Percentiles rank a stretch among this genome's conserved stretches.
Evolutionary conservation across 2,888 invertebrate genomes (phyloP).

Genomic region (Merodon equestris): DNA sequence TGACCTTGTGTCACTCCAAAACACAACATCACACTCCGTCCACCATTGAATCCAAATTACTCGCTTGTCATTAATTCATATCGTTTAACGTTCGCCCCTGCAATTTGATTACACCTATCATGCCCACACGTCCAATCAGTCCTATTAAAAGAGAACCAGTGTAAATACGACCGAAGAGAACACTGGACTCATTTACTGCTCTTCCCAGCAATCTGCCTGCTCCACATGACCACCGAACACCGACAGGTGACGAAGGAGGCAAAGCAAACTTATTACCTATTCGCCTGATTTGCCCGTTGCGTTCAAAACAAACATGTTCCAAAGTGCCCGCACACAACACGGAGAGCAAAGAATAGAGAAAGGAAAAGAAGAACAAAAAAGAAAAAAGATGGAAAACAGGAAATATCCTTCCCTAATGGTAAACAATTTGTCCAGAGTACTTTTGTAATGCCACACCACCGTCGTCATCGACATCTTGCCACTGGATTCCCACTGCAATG

Average conservation of each 20-base stretch:
- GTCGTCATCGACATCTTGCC: conserved; percentile 11
- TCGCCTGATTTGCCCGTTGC: conserved; percentile 17
- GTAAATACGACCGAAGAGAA: conserved; percentile 7
- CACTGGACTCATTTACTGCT: background rate
- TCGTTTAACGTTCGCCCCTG: conserved; percentile 11
- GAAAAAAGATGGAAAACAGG: conserved; percentile 16
- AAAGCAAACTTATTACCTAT: conserved; percentile 6
- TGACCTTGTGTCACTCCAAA: conserved; percentile 12
- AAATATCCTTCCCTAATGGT: conserved; percentile 50
- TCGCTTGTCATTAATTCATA: conserved; percentile 32
- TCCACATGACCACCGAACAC: no score
- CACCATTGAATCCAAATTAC: conserved; percentile 26
- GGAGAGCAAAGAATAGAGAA: background rate
- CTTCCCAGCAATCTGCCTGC: no score
- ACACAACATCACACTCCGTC: conserved; percentile 7
- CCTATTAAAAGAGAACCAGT: background rate
- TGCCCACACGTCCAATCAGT: background rate
- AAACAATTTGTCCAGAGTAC: conserved; percentile 52
- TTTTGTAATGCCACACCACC: conserved; percentile 38
- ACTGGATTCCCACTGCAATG: conserved; percentile 12
- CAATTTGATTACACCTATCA: background rate
- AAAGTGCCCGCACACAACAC: conserved; percentile 1
- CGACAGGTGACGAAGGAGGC: no score
- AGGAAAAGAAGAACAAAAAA: background rate
- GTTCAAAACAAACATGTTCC: background rate